Percentiles rank a stretch among this genome's conserved stretches.
Conservation (phyloP, 2,113 vertebrate species). For the Malurus elegans region DNA sequence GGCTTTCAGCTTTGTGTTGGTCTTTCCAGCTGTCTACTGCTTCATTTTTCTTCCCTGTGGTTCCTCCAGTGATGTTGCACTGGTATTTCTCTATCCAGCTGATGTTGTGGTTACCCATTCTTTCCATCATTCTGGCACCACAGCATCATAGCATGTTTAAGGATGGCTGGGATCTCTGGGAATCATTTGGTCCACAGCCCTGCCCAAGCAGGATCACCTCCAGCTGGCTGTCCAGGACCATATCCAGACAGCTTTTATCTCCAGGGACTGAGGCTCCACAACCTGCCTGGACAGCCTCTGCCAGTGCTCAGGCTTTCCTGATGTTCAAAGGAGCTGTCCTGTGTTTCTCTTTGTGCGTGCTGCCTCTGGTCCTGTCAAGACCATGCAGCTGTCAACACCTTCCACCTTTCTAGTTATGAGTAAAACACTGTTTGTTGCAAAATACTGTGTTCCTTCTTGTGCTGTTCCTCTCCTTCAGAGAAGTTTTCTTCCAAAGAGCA, state of each 20-base stretch:
- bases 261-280: neutral
- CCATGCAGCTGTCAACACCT: neutral
- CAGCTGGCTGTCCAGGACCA: neutral
- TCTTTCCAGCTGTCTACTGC: neutral
- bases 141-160: rapidly evolving
- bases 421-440: neutral
- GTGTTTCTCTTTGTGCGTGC: neutral
- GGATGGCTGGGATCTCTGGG: neutral
- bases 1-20: neutral
- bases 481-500: neutral
- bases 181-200: neutral
- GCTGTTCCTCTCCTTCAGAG: neutral
- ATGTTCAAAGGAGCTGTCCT: neutral
- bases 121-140: neutral
- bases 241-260: neutral
- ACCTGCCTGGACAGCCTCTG: neutral
- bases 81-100: neutral
- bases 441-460: neutral
- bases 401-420: neutral
- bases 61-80: neutral
- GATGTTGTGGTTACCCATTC: neutral
- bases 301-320: neutral
- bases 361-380: neutral
- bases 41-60: neutral
- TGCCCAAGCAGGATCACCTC: neutral